Conservation (phyloP, 2,888 invertebrate species). For the Eugnorisma glareosa region DNA sequence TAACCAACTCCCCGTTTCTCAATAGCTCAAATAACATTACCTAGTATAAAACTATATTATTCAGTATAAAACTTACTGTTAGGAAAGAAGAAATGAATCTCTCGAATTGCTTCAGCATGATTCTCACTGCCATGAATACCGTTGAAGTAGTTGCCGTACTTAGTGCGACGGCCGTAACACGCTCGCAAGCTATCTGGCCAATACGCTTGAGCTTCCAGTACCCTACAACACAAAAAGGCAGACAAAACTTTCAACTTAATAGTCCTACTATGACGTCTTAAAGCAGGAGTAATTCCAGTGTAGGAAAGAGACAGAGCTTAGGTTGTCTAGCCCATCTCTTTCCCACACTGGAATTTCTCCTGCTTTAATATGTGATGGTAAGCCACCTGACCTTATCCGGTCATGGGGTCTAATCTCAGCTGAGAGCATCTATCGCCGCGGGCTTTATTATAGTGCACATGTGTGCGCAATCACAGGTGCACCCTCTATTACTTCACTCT, state of each 20-base stretch:
- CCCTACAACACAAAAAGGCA: constrained; percentile 73
- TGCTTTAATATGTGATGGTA: too few relatives aligned
- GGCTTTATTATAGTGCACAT: background rate
- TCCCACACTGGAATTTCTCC: too few relatives aligned
- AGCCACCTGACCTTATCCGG: background rate
- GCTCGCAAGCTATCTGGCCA: constrained; percentile 93
- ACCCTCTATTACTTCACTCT: background rate
- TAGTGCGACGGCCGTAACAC: constrained; percentile 92
- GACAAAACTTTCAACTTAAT: background rate
- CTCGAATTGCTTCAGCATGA: constrained; percentile 92
- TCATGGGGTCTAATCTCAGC: background rate
- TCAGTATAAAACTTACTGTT: constrained; percentile 90
- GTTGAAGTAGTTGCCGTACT: constrained; percentile 92
- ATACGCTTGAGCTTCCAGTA: constrained; percentile 92
- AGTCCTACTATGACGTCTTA: too few relatives aligned
- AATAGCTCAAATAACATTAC: background rate
- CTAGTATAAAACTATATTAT: background rate
- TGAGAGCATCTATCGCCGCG: background rate
- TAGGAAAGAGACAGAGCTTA: too few relatives aligned
- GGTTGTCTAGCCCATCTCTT: too few relatives aligned
- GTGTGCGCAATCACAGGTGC: background rate
- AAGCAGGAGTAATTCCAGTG: too few relatives aligned
- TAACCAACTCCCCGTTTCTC: background rate
- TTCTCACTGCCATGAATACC: constrained; percentile 95
- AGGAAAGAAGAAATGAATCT: constrained; percentile 97